A percentile compares a stretch with the other conserved stretches of the same genome.
Evolutionary conservation across 1,140 invertebrate species (phyloP).

Genomic region (Coboldia fuscipes): DNA sequence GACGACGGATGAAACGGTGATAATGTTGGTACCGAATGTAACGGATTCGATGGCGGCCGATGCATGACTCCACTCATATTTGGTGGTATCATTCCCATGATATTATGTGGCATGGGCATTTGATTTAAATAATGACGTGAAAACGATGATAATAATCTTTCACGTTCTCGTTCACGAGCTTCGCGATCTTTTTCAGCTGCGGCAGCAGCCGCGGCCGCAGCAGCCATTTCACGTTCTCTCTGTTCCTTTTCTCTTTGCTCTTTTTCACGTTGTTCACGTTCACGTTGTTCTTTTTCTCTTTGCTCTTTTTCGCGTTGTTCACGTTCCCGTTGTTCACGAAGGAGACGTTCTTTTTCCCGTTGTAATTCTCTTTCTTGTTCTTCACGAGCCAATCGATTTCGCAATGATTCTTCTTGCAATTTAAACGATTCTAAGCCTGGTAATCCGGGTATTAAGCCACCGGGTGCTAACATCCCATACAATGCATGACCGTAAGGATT

Average conservation of each 20-base stretch:
- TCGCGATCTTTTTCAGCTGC: too few species aligned
- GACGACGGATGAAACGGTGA: conserved; percentile 15
- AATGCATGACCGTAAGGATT: conserved; percentile 29
- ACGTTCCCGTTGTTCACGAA: conserved; percentile 24
- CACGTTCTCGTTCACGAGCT: conserved; percentile 15
- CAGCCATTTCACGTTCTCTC: conserved; percentile 10
- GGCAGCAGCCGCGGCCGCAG: conserved; percentile 13
- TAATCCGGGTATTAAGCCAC: conserved; percentile 25
- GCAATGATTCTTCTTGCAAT: conserved; percentile 42
- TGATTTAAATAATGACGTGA: conserved; percentile 20
- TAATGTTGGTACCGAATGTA: conserved; percentile 12
- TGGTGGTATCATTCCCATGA: conserved; percentile 12
- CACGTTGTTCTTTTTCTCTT: conserved; percentile 9
- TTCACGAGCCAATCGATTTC: conserved; percentile 29
- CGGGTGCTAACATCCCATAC: conserved; percentile 27
- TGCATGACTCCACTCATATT: conserved; percentile 10
- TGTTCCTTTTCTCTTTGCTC: conserved; percentile 13
- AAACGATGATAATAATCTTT: conserved; percentile 14
- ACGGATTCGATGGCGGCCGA: conserved; percentile 13
- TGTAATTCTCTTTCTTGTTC: conserved; percentile 30
- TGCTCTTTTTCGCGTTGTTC: conserved; percentile 20
- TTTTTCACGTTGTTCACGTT: conserved; percentile 12
- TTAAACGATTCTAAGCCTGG: conserved; percentile 36
- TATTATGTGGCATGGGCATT: conserved; percentile 14
- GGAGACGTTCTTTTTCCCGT: conserved; percentile 25